Base-by-base conservation (phyloP, 1,140 invertebrate species). In the Neelides sp. region DNA sequence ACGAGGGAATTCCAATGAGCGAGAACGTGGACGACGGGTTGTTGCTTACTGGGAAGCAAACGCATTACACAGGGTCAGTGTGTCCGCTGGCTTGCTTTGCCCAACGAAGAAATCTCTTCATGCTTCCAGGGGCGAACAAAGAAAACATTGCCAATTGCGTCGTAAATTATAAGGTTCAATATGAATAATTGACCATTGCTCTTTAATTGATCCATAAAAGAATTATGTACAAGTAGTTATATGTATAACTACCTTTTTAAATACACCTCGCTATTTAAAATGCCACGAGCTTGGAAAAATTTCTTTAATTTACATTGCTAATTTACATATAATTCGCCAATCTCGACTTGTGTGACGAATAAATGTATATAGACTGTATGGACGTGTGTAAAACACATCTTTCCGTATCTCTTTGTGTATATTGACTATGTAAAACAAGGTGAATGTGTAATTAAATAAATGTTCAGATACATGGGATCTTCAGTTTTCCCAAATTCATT, bases 401-500 rank as follows among this genome's bases (percentile, higher is more conserved):
- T 47, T 5, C 4, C 8, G 45, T 28, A 4, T 43, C 19, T n/a
- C 35, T 56, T 1, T 32, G 47, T n/a, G 49, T 30, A n/a, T n/a
- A n/a, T n/a, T n/a, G n/a, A n/a, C n/a, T n/a, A n/a, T n/a, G n/a
- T n/a, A n/a, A n/a, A n/a, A n/a, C n/a, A n/a, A n/a, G n/a, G n/a
- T n/a, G n/a, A n/a, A n/a, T n/a, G n/a, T n/a, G n/a, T n/a, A n/a
- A n/a, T n/a, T n/a, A n/a, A n/a, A n/a, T n/a, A n/a, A n/a, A n/a
- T n/a, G n/a, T n/a, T n/a, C n/a, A n/a, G n/a, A n/a, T 32, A 8
- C n/a, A 36, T n/a, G 47, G 30, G 3, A 26, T 48, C 19, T 3
- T 54, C 17, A 35, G 40, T 2, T 50, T 54, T 35, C 52, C 52
- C 12, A 54, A 49, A 24, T 54, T 24, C 22, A 13, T 54, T 12